These are phyloP conservation scores for Babyrousa celebensis DNA, from an alignment of 2,797 vertebrate species.

Conservation along the genomic window DNA sequence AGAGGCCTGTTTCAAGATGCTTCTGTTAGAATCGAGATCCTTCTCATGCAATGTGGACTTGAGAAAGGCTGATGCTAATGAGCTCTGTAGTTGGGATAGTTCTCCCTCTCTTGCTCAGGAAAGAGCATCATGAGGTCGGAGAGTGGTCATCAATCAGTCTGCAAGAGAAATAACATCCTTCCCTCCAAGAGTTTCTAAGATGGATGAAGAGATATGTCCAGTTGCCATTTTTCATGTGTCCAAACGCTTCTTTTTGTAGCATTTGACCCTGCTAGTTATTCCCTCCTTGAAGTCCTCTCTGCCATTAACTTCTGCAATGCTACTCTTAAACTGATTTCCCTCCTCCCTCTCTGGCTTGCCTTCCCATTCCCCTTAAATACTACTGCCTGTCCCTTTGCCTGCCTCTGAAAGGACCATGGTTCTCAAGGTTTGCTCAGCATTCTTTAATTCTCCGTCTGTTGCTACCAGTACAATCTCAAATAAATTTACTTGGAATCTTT, in stretches of 20 bases:
- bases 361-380: not conserved
- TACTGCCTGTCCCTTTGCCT: not conserved
- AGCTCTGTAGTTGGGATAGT: constrained; percentile 46
- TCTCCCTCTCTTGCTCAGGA: not conserved
- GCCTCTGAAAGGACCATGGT: not conserved
- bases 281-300: constrained; percentile 9
- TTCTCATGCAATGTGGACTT: not conserved
- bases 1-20: constrained; percentile 37
- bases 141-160: not conserved
- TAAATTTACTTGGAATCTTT: constrained; percentile 15
- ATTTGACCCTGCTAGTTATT: not conserved
- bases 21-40: constrained; percentile 39
- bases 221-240: not conserved
- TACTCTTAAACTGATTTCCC: not conserved
- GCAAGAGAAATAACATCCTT: not conserved
- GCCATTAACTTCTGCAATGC: not conserved
- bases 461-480: not conserved
- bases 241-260: not conserved
- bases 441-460: not conserved
- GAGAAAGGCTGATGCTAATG: constrained; percentile 38
- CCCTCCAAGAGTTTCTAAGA: not conserved
- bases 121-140: not conserved
- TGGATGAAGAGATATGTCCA: not conserved
- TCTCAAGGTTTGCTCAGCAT: not conserved
- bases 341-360: not conserved